Evolutionary conservation across 35 echinoderm and acorn worm species (phyloP).

Genomic region (Heliocidaris erythrogramma): DNA sequence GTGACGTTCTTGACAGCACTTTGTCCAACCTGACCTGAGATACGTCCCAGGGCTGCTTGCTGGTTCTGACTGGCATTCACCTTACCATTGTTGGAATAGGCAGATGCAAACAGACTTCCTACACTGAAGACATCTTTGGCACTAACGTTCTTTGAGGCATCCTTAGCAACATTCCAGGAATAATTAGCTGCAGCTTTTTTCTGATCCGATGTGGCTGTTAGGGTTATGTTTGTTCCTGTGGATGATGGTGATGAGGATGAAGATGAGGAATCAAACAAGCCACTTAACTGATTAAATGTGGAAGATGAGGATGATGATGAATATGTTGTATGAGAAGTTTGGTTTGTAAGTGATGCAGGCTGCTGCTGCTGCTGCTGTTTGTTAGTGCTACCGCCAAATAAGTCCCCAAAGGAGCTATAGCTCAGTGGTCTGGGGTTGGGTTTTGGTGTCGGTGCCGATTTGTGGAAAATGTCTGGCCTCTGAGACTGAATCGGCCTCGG

Average conservation of each 20-base stretch:
- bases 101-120: slow-evolving; percentile 4
- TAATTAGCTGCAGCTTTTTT: slow-evolving; percentile 27
- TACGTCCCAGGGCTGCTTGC: slow-evolving; percentile 28
- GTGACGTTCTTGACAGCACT: slow-evolving; percentile 57
- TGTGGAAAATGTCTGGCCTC: slow-evolving; percentile 22
- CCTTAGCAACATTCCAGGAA: slow-evolving; percentile 45
- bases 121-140: slow-evolving; percentile 20
- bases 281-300: slow-evolving; percentile 7
- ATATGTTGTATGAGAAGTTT: not conserved
- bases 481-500: not conserved
- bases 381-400: slow-evolving; percentile 46
- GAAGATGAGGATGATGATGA: slow-evolving; percentile 19
- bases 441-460: not conserved
- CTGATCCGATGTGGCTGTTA: slow-evolving; percentile 16
- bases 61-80: not conserved
- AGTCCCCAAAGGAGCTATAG: slow-evolving; percentile 39
- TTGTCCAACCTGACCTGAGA: slow-evolving; percentile 42
- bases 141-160: slow-evolving; percentile 39
- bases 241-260: slow-evolving; percentile 17
- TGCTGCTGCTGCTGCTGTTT: slow-evolving; percentile 29
- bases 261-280: slow-evolving; percentile 29
- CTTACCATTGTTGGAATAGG: not conserved
- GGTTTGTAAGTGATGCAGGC: not conserved
- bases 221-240: not conserved
- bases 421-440: not conserved